phyloP scores from a whole-genome alignment of 2,888 invertebrate species.

The Marasmarcha lunaedactyla region DNA sequence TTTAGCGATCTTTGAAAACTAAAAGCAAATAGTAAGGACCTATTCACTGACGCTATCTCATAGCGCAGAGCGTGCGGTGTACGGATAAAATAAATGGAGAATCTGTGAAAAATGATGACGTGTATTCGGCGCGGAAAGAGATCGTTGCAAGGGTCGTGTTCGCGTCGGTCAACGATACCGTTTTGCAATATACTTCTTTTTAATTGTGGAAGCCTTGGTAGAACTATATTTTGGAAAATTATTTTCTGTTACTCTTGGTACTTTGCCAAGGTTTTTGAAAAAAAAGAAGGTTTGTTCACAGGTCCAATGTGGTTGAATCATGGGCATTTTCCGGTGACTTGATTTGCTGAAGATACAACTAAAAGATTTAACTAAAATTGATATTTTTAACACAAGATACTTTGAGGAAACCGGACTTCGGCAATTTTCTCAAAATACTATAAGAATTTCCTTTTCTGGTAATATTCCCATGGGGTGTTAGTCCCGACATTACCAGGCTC shows the following conservation, averaged over 20 bases:
- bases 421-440: too few species aligned
- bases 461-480: conserved; percentile 24
- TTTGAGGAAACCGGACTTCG: too few species aligned
- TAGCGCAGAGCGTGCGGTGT: conserved; percentile 54
- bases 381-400: too few species aligned
- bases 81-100: conserved; percentile 68
- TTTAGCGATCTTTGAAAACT: too few species aligned
- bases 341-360: too few species aligned
- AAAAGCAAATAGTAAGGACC: background rate
- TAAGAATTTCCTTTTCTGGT: too few species aligned
- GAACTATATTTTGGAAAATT: background rate
- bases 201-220: conserved; percentile 7
- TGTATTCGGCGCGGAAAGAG: conserved; percentile 53
- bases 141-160: conserved; percentile 40
- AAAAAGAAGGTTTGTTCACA: too few species aligned
- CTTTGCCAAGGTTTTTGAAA: too few species aligned
- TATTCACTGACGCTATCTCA: conserved; percentile 30
- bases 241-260: too few species aligned
- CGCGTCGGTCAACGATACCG: conserved; percentile 42
- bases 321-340: too few species aligned
- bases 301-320: too few species aligned
- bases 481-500: conserved; percentile 31
- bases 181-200: conserved; percentile 11
- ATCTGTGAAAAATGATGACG: conserved; percentile 66
- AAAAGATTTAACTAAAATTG: too few species aligned